Evolutionary conservation across 2,888 invertebrate genomes (phyloP), one percentile per base, ranked within the genome.

Genomic region (Thera obeliscata): DNA sequence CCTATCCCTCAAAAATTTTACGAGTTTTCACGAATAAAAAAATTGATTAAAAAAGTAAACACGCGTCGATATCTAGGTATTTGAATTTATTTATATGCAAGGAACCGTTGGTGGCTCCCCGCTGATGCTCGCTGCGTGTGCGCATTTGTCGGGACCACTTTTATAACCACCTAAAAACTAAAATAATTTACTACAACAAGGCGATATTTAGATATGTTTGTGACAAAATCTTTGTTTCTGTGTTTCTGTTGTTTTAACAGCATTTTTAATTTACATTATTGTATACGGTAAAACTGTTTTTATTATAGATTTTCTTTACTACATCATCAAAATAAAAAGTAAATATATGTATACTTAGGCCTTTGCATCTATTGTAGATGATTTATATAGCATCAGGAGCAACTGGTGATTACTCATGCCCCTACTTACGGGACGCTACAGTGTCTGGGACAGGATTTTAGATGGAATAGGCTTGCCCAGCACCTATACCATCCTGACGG

Each of bases 131-230:
- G 83, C 82, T 83, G 87, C 83, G 88, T 78, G 68, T 71, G 77
- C 75, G 80, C 87, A 82, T 83, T 86, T 83, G 84, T 85, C 84
- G 83, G 84, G 80, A 74, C 85, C 78, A 84, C 81, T 86, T 87
- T 88, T 85, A 84, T 87, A 84, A 81, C 80, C 80, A 82, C 83
- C 79, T 85, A 89, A 90, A 90, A 90, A 87, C 85, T 80, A 79
- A 81, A 87, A 88, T 87, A 87, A 88, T 88, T 86, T 87, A 87
- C 82, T 80, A 81, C 80, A 78, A 81, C 80, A 79, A 82, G 78
- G 76, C 78, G 79, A 79, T 69, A 66, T 66, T 63, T 82, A 82
- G 64, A 82, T 59, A 70, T 61, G 54, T 61, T 50, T 55, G 61
- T 63, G 60, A 69, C 63, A 64, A 60, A 63, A 64, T 64, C 54